These are phyloP conservation scores for Gryon sp. DNA, from an alignment of 1,140 invertebrate species.

Conservation along the genomic window DNA sequence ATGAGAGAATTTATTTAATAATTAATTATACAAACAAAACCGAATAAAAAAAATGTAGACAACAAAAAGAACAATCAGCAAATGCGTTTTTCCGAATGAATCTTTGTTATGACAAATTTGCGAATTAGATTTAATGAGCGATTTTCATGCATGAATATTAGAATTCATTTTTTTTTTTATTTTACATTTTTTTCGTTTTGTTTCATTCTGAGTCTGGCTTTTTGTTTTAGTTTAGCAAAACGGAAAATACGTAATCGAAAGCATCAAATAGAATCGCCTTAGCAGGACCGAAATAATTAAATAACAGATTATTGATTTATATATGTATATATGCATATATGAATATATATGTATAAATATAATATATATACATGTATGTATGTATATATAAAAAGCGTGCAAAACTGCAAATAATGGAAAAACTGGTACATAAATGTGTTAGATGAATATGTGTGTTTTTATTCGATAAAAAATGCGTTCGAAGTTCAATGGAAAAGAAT, in stretches of 20 bases:
- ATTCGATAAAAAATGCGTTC: constrained; percentile 70
- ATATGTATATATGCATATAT: too few species aligned
- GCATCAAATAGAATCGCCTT: constrained; percentile 74
- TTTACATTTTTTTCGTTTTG: constrained; percentile 6
- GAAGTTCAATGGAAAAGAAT: constrained; percentile 28
- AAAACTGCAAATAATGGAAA: constrained; percentile 9
- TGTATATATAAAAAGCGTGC: neutral
- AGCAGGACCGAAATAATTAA: constrained; percentile 65
- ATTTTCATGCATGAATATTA: constrained; percentile 5
- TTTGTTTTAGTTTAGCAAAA: constrained; percentile 9
- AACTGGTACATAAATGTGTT: constrained; percentile 69
- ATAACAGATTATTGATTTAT: too few species aligned
- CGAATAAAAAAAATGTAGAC: too few species aligned
- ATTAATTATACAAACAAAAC: too few species aligned
- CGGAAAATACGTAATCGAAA: constrained; percentile 31
- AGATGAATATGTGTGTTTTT: constrained; percentile 76
- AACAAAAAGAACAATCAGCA: too few species aligned
- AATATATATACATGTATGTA: neutral
- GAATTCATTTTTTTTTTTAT: neutral
- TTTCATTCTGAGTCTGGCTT: too few species aligned
- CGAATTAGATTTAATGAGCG: constrained; percentile 31
- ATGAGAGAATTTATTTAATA: too few species aligned
- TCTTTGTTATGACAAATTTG: constrained; percentile 34
- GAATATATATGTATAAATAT: too few species aligned
- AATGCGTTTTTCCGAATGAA: too few species aligned